Conservation (phyloP, 2,113 vertebrate genomes). For the Spheniscus mendiculus region DNA sequence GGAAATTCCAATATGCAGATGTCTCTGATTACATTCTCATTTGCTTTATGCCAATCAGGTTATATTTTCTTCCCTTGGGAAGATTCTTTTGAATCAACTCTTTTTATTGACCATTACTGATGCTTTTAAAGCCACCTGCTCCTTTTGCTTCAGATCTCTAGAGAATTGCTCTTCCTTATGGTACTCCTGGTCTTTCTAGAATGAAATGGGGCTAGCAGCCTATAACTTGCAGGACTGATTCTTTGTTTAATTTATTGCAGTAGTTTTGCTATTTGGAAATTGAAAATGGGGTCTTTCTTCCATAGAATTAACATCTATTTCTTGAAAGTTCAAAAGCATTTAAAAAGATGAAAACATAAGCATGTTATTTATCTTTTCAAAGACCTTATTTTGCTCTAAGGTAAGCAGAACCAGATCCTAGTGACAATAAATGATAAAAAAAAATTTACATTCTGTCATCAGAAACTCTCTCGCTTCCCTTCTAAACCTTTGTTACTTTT, state of each 20-base stretch:
- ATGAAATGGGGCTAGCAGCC: neutral
- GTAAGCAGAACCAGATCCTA: neutral
- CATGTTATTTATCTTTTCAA: neutral
- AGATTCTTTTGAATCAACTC: neutral
- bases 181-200: neutral
- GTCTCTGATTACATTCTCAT: neutral
- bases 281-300: neutral
- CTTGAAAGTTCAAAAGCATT: neutral
- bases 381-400: neutral
- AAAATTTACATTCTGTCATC: neutral
- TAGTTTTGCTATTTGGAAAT: neutral
- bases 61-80: neutral
- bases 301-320: neutral
- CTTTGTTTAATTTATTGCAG: neutral
- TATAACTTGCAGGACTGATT: neutral
- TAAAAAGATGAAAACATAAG: neutral
- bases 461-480: rapidly evolving
- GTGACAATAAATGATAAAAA: neutral
- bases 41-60: neutral
- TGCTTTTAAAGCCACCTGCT: neutral
- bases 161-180: neutral
- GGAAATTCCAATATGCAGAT: neutral
- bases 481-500: neutral
- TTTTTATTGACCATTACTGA: neutral
- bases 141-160: neutral